Conservation (phyloP, 1,140 invertebrate genomes). For the Aphidius ervi region DNA sequence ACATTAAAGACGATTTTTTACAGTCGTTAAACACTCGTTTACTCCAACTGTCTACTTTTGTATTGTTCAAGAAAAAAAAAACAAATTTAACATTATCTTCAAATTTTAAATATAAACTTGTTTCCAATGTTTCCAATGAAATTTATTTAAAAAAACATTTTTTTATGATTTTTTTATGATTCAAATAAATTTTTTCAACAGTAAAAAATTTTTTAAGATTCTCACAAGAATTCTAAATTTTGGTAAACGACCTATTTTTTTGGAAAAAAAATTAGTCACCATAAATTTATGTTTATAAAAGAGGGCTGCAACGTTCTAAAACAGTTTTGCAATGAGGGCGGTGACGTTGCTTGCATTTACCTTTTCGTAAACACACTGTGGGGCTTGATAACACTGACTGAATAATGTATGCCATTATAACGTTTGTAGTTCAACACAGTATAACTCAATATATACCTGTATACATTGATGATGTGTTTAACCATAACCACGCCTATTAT, state of each 20-base stretch:
- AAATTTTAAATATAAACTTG: not conserved
- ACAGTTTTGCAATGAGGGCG: constrained; percentile 24
- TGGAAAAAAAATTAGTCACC: no score
- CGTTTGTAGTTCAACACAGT: constrained; percentile 18
- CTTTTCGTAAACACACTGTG: constrained; percentile 30
- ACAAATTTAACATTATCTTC: no score
- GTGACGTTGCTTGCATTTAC: constrained; percentile 25
- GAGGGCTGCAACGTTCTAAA: constrained; percentile 30
- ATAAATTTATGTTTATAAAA: constrained; percentile 7
- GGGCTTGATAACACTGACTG: constrained; percentile 30
- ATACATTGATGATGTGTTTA: no score
- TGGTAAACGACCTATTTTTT: no score
- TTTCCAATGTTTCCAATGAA: not conserved
- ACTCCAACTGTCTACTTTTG: constrained; percentile 39
- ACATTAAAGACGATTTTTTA: no score
- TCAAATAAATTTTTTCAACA: no score
- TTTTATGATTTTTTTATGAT: no score
- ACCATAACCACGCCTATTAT: constrained; percentile 10
- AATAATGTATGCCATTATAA: constrained; percentile 29
- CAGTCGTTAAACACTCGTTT: constrained; percentile 50
- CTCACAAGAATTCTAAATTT: no score
- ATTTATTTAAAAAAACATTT: no score
- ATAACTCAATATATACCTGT: not conserved
- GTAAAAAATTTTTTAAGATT: no score
- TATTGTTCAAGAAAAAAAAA: no score